Conservation (phyloP, 2,113 vertebrate species). For the Pelmatolapia mariae region DNA sequence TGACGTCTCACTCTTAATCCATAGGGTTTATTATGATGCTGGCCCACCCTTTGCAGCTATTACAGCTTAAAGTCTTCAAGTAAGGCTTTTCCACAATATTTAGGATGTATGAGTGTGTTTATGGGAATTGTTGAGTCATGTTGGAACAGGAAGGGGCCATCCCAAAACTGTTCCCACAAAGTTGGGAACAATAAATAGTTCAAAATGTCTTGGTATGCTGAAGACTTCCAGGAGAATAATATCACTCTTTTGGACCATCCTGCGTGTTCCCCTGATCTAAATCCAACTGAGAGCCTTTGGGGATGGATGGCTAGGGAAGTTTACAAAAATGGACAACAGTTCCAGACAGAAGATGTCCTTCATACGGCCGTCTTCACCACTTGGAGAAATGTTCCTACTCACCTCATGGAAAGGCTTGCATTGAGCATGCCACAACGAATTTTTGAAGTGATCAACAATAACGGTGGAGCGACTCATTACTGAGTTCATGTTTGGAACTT, state of each 20-base stretch:
- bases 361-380: background rate
- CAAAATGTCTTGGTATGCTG: background rate
- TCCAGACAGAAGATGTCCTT: background rate
- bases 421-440: fast-evolving
- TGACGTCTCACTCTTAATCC: background rate
- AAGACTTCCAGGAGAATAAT: background rate
- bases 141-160: background rate
- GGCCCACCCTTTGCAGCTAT: background rate
- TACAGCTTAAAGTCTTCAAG: background rate
- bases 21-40: background rate
- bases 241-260: background rate
- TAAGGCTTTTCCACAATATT: background rate
- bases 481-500: background rate
- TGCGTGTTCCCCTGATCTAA: background rate
- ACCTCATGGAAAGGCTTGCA: background rate
- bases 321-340: background rate
- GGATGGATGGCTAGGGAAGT: fast-evolving
- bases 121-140: background rate
- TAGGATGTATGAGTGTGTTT: background rate
- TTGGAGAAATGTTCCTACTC: background rate
- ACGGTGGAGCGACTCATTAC: background rate
- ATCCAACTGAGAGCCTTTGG: background rate
- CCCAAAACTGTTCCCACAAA: background rate
- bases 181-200: background rate
- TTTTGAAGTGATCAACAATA: background rate